Evolutionary conservation across 2,113 vertebrate genomes (phyloP).

Genomic region (Ophthalmolycus amberensis): DNA sequence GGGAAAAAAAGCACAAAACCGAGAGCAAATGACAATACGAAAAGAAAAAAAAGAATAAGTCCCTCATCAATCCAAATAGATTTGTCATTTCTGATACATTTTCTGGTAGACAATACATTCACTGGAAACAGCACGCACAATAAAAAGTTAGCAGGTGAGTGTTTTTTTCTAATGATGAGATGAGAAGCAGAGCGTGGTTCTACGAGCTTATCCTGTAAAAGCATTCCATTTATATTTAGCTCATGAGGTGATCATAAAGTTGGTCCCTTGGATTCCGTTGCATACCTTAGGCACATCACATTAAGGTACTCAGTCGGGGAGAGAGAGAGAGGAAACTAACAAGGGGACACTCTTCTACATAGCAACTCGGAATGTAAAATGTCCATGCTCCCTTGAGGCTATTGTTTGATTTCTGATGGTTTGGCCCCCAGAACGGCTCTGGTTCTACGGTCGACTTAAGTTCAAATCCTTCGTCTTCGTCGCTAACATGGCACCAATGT

Average conservation of each 20-base stretch:
- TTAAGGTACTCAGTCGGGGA: slow-evolving; percentile 57
- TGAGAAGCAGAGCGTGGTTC: slow-evolving; percentile 59
- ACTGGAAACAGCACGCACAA: slow-evolving; percentile 72
- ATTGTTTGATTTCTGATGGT: slow-evolving; percentile 42
- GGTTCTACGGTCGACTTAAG: slow-evolving; percentile 31
- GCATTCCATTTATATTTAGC: slow-evolving; percentile 68
- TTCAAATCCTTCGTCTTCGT: slow-evolving; percentile 29
- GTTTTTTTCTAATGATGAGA: slow-evolving; percentile 54
- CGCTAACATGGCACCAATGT: slow-evolving; percentile 77
- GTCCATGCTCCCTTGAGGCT: slow-evolving; percentile 61
- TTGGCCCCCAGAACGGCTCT: slow-evolving; percentile 23
- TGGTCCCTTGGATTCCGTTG: slow-evolving; percentile 76
- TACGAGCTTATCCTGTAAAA: slow-evolving; percentile 69
- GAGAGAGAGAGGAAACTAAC: slow-evolving; percentile 33
- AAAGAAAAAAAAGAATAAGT: slow-evolving; percentile 61
- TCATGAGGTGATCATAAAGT: slow-evolving; percentile 84
- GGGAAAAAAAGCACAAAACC: slow-evolving; percentile 60
- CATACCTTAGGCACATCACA: slow-evolving; percentile 64
- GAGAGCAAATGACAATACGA: slow-evolving; percentile 58
- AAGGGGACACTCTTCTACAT: slow-evolving; percentile 58
- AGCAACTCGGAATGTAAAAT: slow-evolving; percentile 76
- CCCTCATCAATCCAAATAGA: slow-evolving; percentile 77
- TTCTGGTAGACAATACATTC: slow-evolving; percentile 71
- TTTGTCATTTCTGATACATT: slow-evolving; percentile 65
- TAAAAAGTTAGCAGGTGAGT: slow-evolving; percentile 49